phyloP scores from a whole-genome alignment of 2,113 vertebrate species.

The Nyctibius bracteatus region DNA sequence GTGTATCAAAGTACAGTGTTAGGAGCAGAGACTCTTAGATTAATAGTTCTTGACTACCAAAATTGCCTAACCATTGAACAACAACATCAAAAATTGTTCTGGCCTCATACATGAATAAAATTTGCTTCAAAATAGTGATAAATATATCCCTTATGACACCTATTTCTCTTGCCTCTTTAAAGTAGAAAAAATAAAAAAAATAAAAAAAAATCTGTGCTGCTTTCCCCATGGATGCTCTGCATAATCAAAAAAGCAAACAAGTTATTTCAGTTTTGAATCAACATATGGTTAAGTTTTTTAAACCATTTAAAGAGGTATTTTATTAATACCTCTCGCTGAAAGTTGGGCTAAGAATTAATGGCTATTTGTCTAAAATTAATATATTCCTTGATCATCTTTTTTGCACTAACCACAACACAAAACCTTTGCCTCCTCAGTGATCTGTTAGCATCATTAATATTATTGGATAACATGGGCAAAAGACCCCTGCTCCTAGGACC shows the following conservation, averaged over 20 bases:
- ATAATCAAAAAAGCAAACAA: neutral
- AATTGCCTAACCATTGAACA: neutral
- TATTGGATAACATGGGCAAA: fast-evolving
- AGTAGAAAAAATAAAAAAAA: too few relatives aligned
- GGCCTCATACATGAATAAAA: neutral
- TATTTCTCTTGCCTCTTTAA: neutral
- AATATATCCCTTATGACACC: neutral
- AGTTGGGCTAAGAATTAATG: neutral
- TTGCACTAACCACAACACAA: neutral
- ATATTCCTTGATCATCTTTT: neutral
- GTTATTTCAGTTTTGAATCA: neutral
- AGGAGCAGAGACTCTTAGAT: neutral
- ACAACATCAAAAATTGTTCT: neutral
- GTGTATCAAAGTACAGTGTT: neutral
- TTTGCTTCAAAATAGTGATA: neutral
- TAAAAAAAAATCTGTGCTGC: neutral
- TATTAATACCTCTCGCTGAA: neutral
- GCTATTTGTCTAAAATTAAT: neutral
- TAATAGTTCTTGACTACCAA: neutral
- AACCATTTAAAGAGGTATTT: neutral
- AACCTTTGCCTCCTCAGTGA: neutral
- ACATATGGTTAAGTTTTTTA: neutral
- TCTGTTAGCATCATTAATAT: neutral
- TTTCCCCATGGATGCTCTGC: neutral
- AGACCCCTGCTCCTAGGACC: neutral